Base-by-base conservation (phyloP, 2,888 invertebrate species). In the Aspidiotus rigidus region DNA sequence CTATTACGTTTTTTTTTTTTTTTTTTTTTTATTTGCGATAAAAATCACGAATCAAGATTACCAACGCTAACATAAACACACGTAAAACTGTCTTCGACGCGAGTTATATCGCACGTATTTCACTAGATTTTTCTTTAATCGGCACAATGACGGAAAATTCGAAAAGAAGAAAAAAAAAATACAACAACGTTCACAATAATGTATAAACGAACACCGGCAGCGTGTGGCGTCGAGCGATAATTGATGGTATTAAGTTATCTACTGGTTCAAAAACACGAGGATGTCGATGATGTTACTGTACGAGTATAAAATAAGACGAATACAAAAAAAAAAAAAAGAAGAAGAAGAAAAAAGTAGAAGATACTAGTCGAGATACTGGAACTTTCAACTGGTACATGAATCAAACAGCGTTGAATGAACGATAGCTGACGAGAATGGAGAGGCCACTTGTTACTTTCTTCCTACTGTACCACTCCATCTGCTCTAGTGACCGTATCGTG, bases 351-450 rank as follows among this genome's bases (percentile, higher is more conserved):
- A 64, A 64, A 64, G 49, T 49, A 49, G 10, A 49, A 49, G n/a
- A 49, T 49, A 49, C 49, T 49, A 49, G 49, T 13, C 49, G 11
- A 49, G 49, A 49, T 11, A 49, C 63, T 63, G 44, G 53, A 64
- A 64, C 64, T 64, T 64, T 64, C 64, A 40, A 64, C 64, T 64
- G 55, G 64, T 17, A 57, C 55, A 64, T 55, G 64, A 64, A 64
- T 64, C 55, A 41, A 64, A 55, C n/a, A 49, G 49, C 64, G 64
- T 41, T 49, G 55, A 64, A 64, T 64, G 64, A 64, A 55, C 64
- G 64, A 64, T 40, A 40, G 54, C 55, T 64, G 49, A 49, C 49
- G 49, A 49, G 10, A n/a, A 49, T 49, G 49, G 59, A 59, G 28
- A 59, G 59, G 39, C 59, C 59, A 59, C 59, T 59, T 59, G 59